Conservation (phyloP, 2,113 vertebrate species). For the Podarcis muralis region DNA sequence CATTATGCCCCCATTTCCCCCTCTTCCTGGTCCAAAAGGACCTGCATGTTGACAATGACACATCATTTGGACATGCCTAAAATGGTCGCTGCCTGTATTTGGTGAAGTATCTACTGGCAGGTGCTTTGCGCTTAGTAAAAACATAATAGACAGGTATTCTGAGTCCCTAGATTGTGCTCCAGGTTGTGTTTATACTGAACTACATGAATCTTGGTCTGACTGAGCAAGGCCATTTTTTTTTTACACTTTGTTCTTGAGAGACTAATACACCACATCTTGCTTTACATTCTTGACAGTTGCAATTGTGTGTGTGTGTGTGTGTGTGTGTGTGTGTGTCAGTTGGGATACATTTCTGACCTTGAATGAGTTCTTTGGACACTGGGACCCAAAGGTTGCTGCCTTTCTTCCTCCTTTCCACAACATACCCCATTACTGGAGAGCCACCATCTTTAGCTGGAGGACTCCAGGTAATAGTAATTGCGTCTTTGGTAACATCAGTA, state of each 20-base stretch:
- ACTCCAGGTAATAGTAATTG: slow-evolving; percentile 71
- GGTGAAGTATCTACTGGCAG: not conserved
- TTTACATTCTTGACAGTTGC: slow-evolving; percentile 51
- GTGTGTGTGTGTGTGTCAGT: not conserved
- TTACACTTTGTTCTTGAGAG: not conserved
- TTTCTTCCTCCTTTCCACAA: slow-evolving; percentile 74
- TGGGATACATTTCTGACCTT: slow-evolving; percentile 52
- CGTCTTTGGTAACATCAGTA: slow-evolving; percentile 71
- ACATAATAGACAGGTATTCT: not conserved
- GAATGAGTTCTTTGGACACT: slow-evolving; percentile 69
- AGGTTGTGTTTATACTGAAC: not conserved
- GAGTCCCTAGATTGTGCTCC: not conserved
- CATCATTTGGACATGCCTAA: too few species aligned
- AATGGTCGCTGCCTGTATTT: too few species aligned
- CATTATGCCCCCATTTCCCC: too few species aligned
- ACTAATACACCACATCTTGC: slow-evolving; percentile 36
- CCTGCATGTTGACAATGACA: too few species aligned
- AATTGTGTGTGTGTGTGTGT: not conserved
- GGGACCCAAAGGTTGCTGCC: slow-evolving; percentile 72
- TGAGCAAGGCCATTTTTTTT: not conserved
- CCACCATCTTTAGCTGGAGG: slow-evolving; percentile 65
- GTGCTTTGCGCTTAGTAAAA: not conserved
- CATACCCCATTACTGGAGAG: slow-evolving; percentile 64
- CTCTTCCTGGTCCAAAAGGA: too few species aligned
- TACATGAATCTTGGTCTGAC: not conserved